Evolutionary conservation across 2,888 invertebrate genomes (phyloP), one percentile per base, ranked within the genome.

Genomic region (Serrognathus titanus): DNA sequence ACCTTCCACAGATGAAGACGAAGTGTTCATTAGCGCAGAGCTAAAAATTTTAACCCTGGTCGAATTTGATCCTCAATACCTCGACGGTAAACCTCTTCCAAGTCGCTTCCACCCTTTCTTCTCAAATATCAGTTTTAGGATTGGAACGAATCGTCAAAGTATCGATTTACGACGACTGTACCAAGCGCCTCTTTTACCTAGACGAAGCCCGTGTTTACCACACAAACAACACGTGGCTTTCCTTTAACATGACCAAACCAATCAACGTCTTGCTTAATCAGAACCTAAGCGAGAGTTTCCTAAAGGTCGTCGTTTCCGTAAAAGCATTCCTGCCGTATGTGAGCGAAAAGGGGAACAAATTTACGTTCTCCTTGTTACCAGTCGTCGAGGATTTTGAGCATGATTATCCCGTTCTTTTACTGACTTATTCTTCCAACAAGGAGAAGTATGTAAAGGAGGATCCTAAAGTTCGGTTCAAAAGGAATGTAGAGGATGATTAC

Each of bases 211-310:
- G 71, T 48, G 62, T 75, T 24, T 67, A 70, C 35, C 75, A 75
- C 51, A 63, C 63, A 5, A 74, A 76, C 58, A 74, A 75, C 56
- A 75, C 75, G 8, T 78, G 78, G 78, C 52, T 77, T 24, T 69
- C 72, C 0, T 76, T 77, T 56, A 74, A 76, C 54, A 56, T 78
- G 41, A 76, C 76, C 0, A 50, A 61, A 24, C 69, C 72, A 13
- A 71, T 78, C 2, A 59, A 59, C 35, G 48, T 41, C 6, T 11
- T 66, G 9, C 35, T 55, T 12, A 49, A 36, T 36, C 35, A 1
- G 24, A 56, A 11, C 40, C 41, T 2, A 39, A 31, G 9, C 49
- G 56, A 39, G n/a, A 51, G 40, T 20, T 68, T 67, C 55, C 55
- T 78, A 13, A 75, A 73, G 65, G 61, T 77, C 11, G 58, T 74